Conservation (phyloP, 1,140 invertebrate genomes). For the Plutomurus gul region DNA sequence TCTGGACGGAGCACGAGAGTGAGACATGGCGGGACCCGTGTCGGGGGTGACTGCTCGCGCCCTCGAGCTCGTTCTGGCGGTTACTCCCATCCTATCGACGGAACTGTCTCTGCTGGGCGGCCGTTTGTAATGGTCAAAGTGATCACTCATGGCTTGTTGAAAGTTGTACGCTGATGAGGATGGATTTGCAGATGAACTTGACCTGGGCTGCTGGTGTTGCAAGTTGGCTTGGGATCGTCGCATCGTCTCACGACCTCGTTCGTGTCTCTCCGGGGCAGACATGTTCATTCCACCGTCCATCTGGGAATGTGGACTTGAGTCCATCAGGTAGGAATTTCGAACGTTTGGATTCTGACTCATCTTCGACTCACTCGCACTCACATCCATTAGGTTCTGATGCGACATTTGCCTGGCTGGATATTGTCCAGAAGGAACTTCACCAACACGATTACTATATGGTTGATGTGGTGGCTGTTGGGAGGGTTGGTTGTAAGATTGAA, state of each 20-base stretch:
- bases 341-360: conserved; percentile 28
- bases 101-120: conserved; percentile 85
- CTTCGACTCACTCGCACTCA: conserved; percentile 31
- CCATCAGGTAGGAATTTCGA: conserved; percentile 44
- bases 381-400: conserved; percentile 44
- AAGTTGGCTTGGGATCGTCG: conserved; percentile 52
- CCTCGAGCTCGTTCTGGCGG: conserved; percentile 41
- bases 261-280: conserved; percentile 15
- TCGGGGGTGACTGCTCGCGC: conserved; percentile 59
- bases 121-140: conserved; percentile 87
- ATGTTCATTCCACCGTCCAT: conserved; percentile 38
- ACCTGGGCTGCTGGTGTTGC: conserved; percentile 42
- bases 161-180: conserved; percentile 59
- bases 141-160: conserved; percentile 66
- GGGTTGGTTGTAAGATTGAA: conserved; percentile 24
- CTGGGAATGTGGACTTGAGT: conserved; percentile 47
- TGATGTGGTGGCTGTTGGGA: conserved; percentile 16
- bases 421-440: conserved; percentile 35
- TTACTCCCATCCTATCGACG: conserved; percentile 71
- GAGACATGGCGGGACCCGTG: conserved; percentile 70
- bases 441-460: conserved; percentile 43
- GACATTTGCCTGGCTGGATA: conserved; percentile 34
- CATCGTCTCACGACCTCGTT: conserved; percentile 40
- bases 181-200: conserved; percentile 50
- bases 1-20: conserved; percentile 61